Percentiles rank a stretch among this genome's conserved stretches.
Evolutionary conservation across 2,113 vertebrate species (phyloP).

Genomic region (Petrocephalus microphthalmus): DNA sequence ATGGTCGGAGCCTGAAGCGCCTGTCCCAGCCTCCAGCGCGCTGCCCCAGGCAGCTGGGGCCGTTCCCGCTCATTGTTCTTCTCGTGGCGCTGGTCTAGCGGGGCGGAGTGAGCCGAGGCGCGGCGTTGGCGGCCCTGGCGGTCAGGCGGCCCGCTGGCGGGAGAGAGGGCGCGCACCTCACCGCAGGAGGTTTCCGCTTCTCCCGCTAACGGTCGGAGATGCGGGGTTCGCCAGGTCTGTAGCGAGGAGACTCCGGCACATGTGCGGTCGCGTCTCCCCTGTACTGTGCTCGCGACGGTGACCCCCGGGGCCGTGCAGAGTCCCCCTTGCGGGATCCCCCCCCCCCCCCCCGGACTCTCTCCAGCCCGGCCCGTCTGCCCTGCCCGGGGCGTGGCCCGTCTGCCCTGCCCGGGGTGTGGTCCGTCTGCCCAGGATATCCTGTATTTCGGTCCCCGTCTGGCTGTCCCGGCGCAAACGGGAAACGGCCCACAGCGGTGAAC

Average conservation of each 20-base stretch:
- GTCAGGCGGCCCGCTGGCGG: too few relatives aligned
- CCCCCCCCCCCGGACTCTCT: neutral
- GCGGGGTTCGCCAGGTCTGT: neutral
- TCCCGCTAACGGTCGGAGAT: neutral
- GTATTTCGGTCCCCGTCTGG: neutral
- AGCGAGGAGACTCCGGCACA: neutral
- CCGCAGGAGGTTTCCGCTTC: neutral
- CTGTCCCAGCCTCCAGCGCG: neutral
- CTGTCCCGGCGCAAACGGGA: neutral
- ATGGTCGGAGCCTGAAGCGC: neutral
- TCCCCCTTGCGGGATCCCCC: neutral
- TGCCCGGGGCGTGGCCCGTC: constrained; percentile 5
- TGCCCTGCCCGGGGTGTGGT: neutral
- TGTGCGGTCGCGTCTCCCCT: neutral
- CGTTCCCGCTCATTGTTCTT: neutral
- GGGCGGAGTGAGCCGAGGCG: neutral
- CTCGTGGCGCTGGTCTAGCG: neutral
- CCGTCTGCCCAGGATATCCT: constrained; percentile 36
- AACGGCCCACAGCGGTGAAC: neutral
- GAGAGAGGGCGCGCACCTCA: neutral
- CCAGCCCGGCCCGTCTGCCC: neutral
- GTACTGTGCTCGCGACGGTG: too few relatives aligned
- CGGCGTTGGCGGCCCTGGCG: too few relatives aligned
- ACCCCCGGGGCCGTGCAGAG: too few relatives aligned
- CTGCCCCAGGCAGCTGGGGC: neutral